Conservation (phyloP, 1,140 invertebrate species). For the Drosophila aff. region DNA sequence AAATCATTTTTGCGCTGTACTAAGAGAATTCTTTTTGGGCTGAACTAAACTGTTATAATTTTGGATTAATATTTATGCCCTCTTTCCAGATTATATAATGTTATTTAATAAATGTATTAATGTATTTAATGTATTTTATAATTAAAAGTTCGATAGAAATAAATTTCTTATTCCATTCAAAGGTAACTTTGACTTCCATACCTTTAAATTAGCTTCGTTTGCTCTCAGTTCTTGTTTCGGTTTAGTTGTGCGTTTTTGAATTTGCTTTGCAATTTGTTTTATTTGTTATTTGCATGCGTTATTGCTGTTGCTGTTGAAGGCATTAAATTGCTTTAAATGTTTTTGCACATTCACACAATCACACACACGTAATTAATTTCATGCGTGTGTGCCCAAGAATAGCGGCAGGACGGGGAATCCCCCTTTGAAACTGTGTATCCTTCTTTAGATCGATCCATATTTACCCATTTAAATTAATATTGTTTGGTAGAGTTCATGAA, state of each 20-base stretch:
- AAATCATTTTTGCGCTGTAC: too few relatives aligned
- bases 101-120: too few relatives aligned
- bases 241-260: constrained; percentile 24
- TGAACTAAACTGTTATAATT: too few relatives aligned
- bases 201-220: neutral
- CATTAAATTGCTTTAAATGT: constrained; percentile 47
- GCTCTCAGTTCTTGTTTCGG: neutral
- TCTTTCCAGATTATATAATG: too few relatives aligned
- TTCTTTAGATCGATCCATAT: neutral
- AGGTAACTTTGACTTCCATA: neutral
- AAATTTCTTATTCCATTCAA: neutral
- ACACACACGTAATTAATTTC: constrained; percentile 50
- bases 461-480: neutral
- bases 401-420: neutral
- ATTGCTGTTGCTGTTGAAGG: constrained; percentile 12
- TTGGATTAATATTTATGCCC: too few relatives aligned
- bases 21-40: too few relatives aligned
- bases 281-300: constrained; percentile 26
- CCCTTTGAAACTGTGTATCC: neutral
- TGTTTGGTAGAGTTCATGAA: neutral
- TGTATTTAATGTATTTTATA: too few relatives aligned
- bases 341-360: constrained; percentile 21
- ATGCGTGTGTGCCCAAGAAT: constrained; percentile 45
- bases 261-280: constrained; percentile 39
- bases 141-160: neutral